A percentile compares a stretch with the other conserved stretches of the same genome.
These are phyloP conservation scores for Sardina pilchardus DNA, from an alignment of 2,113 vertebrate species.

Conservation along the genomic window DNA sequence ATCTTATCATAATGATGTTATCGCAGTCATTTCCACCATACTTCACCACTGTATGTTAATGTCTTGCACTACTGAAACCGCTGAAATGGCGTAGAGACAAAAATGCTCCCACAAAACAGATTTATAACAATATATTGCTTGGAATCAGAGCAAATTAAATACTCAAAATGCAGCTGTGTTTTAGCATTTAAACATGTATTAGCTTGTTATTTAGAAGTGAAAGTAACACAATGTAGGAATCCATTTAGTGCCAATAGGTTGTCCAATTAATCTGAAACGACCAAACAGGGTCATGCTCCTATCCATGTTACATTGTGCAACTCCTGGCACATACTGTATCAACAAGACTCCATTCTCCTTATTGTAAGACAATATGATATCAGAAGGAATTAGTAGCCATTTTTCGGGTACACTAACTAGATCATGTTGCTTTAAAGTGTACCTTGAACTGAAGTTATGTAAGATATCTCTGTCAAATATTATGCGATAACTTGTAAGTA, in stretches of 20 bases:
- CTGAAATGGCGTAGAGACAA: neutral
- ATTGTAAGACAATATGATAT: no score
- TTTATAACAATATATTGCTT: neutral
- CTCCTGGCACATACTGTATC: no score
- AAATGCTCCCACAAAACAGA: neutral
- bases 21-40: conserved; percentile 31
- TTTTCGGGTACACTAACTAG: no score
- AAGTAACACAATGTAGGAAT: no score
- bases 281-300: no score
- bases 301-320: no score
- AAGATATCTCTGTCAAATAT: neutral
- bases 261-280: no score
- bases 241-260: no score
- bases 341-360: no score
- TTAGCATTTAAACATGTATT: neutral
- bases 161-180: neutral
- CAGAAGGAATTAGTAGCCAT: no score
- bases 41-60: neutral
- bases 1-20: conserved; percentile 67
- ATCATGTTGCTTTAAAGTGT: neutral
- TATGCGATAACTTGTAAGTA: neutral
- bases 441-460: neutral
- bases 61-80: neutral
- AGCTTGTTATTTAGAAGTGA: neutral
- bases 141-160: neutral